Base-by-base conservation (phyloP, 1,140 invertebrate species). In the Bombus sylvicola region DNA sequence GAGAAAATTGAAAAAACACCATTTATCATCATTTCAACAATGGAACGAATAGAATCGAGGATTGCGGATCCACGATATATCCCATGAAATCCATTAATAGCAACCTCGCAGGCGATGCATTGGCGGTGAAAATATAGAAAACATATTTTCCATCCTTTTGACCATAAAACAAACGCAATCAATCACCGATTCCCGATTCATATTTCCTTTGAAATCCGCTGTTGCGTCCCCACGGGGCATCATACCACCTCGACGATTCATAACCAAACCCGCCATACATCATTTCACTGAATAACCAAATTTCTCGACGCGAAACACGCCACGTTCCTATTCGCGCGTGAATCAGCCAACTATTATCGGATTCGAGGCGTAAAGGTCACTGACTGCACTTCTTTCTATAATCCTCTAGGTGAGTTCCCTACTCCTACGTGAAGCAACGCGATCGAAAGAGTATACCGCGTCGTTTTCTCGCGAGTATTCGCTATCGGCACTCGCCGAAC, bases 271-370 rank as follows among this genome's bases (percentile, higher is more conserved):
- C 4, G n/a, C 15, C 8, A 34, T 79, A 28, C 25, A 53, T 64
- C 34, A 57, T 37, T 10, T 41, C 5, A 31, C 18, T 62, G 43
- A 85, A 74, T 66, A 74, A 85, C 37, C 79, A 68, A 64, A 75
- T 57, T 57, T 28, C n/a, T 10, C 28, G 31, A 34, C 76, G 57
- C 47, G 47, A 43, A 47, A 34, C 66, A 12, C 41, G 18, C 47
- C 39, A 41, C 62, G 59, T 62, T 62, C 0, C 47, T 41, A 53
- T 41, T 47, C 43, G 9, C 28, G 62, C 43, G 64, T 76, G 71
- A 85, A 85, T 87, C 76, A 85, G 43, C 43, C 57, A 25, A 87
- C 57, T 85, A 64, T 86, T 82, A 86, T 68, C 83, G 34, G 82
- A 84, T 62, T 73, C 69, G 78, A 66, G 34, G 79, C 64, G 77